Base-by-base conservation (phyloP, 2,797 vertebrate genomes). In the Diplodus puntazzo region DNA sequence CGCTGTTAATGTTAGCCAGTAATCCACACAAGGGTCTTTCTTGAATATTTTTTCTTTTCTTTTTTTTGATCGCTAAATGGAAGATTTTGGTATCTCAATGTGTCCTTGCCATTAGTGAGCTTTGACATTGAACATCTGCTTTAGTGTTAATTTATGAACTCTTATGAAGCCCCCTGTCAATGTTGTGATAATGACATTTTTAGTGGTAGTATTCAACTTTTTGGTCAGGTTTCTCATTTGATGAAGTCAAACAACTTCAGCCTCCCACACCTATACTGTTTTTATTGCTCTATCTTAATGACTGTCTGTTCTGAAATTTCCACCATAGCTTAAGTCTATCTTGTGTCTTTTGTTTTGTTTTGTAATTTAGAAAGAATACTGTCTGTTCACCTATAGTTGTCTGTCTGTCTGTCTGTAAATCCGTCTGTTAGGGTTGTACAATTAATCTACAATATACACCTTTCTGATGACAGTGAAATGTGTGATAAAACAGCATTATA, bases 21-120 rank as follows among this genome's bases (percentile, higher is more conserved):
- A 70, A 84, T 79, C 85, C 90, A 83, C 85, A 60, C 69, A 67
- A 20, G 39, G 71, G 42, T 52, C 64, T 75, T 80, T 78, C 69
- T 81, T 46, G 0, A 75, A 14, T 21, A 25, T 13, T 30, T 69
- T 58, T 55, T 27, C 27, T 20, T 20, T 73, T 73, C 48, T 30
- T 68, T 18, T 20, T 18, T 5, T 1, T 42, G 20, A 6, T 11
- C 34, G 34, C 10, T 8, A 54, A 73, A 57, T 61, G 39, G 2
- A 57, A 39, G 5, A 55, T 69, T 45, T 73, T 75, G 68, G 14
- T 20, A 62, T 67, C 11, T 18, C 34, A n/a, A 9, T 3, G 9
- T 50, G 11, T 54, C 42, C 12, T 17, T 20, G 34, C 46, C 45
- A 4, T 42, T n/a, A 3, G 17, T 13, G 25, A 30, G 30, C 23